Conservation (phyloP, 2,888 invertebrate genomes). For the Eristalis arbustorum region DNA sequence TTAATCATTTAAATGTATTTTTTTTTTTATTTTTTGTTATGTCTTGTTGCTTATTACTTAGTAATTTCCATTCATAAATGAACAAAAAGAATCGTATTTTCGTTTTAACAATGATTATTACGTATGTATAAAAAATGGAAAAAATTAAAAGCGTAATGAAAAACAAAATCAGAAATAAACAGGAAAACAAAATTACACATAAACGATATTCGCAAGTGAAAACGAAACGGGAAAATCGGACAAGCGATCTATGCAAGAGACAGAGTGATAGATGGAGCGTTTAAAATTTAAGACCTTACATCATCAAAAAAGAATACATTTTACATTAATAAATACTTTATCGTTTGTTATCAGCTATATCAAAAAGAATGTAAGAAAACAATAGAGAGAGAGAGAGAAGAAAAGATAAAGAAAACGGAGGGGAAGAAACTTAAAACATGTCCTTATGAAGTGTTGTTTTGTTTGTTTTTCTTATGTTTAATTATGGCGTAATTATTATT, state of each 20-base stretch:
- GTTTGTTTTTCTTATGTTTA: constrained; percentile 42
- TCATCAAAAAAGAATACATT: constrained; percentile 34
- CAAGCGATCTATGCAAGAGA: too few species aligned
- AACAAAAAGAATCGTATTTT: constrained; percentile 16
- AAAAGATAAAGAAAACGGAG: not conserved
- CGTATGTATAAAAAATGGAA: constrained; percentile 53
- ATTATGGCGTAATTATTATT: constrained; percentile 59
- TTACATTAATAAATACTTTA: constrained; percentile 64
- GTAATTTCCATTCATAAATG: constrained; percentile 56
- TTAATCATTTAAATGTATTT: constrained; percentile 25
- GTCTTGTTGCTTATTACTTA: constrained; percentile 33
- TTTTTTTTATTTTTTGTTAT: too few species aligned
- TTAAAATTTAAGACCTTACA: not conserved
- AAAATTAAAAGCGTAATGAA: constrained; percentile 17
- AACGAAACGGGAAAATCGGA: not conserved
- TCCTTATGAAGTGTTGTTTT: constrained; percentile 2
- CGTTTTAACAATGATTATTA: constrained; percentile 14
- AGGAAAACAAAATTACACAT: constrained; percentile 5
- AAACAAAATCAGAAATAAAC: constrained; percentile 8
- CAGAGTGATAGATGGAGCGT: too few species aligned
- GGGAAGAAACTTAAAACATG: constrained; percentile 30
- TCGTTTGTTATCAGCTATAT: constrained; percentile 54
- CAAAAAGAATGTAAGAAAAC: constrained; percentile 4
- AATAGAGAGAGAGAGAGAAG: constrained; percentile 17
- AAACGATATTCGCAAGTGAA: not conserved